Evolutionary conservation across 2,113 vertebrate species (phyloP).

Genomic region (Daubentonia madagascariensis): DNA sequence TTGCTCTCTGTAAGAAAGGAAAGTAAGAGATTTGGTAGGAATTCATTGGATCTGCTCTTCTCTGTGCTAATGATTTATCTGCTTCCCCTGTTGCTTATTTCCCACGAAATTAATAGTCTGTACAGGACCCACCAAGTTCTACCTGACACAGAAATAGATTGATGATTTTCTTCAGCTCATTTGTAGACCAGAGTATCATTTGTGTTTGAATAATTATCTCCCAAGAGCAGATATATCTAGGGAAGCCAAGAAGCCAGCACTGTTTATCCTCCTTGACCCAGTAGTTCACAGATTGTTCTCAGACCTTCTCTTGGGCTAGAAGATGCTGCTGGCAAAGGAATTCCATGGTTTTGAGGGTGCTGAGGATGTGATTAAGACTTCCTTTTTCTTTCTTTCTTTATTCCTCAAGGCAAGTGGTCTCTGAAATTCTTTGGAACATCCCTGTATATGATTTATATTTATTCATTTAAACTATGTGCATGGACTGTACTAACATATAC

Average conservation of each 20-base stretch:
- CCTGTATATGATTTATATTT: not conserved
- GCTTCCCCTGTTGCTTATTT: slow-evolving; percentile 58
- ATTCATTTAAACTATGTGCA: not conserved
- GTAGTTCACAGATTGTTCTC: not conserved
- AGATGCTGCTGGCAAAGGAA: not conserved
- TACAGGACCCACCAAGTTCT: slow-evolving; percentile 19
- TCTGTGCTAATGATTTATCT: slow-evolving; percentile 49
- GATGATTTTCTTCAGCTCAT: slow-evolving; percentile 65
- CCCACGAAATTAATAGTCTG: slow-evolving; percentile 62
- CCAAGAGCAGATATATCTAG: slow-evolving; percentile 25
- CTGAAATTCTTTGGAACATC: not conserved
- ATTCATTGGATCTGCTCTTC: slow-evolving; percentile 51
- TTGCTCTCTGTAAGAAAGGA: slow-evolving; percentile 40
- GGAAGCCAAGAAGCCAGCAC: not conserved
- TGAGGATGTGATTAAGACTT: not conserved
- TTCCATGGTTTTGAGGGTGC: not conserved
- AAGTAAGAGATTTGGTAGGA: slow-evolving; percentile 16
- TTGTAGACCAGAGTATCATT: slow-evolving; percentile 65
- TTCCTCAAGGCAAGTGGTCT: not conserved
- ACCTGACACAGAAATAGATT: slow-evolving; percentile 65
- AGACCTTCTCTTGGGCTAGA: not conserved
- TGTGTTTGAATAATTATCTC: slow-evolving; percentile 65
- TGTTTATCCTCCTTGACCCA: not conserved
- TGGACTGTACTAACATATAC: not conserved
- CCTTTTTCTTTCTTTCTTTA: not conserved